Evolutionary conservation across 2,888 invertebrate species (phyloP), one percentile per base, ranked within the genome.

Genomic region (Parochlus steinenii): DNA sequence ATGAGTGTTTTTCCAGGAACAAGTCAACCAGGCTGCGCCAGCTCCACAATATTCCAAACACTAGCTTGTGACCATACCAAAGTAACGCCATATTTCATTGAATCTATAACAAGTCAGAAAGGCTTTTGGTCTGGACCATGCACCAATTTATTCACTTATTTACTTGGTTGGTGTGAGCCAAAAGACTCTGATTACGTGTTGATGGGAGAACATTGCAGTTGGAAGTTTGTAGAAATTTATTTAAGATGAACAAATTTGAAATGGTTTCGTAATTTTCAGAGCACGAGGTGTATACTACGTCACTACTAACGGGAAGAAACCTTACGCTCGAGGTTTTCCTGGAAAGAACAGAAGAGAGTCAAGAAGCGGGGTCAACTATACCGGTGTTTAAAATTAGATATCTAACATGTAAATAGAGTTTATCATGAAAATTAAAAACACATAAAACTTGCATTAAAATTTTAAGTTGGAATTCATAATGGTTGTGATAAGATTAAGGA

Each of bases 51-150:
- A 31, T 80, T 83, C 48, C 77, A 82, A 64, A 85, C 85, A 1
- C 59, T 86, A 40, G 79, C 86, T 17, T 86, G 86, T 54, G 86
- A 86, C 55, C 86, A 86, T 53, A 86, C 85, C 5, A 83, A 82
- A 62, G 86, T 86, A 40, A 85, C 86, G 3, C 86, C 86, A 7
- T 85, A 83, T 54, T 86, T 85, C 54, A 83, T 86, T 44, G 86
- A 86, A 56, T 86, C 85, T 2, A 85, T 86, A 46, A 79, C 78
- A 47, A 73, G 78, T 11, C 71, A 67, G 37, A 62, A 64, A 11
- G 86, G 86, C 15, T 86, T 86, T 55, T 86, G 80, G 73, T 80
- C 85, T 3, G 80, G 82, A 3, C 83, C 83, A 1, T 86, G 86
- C 50, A 69, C 77, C 17, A 82, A 74, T 49, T 62, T 85, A 14